Base-by-base conservation (phyloP, 2,888 invertebrate species). In the Lampropteryx suffumata region DNA sequence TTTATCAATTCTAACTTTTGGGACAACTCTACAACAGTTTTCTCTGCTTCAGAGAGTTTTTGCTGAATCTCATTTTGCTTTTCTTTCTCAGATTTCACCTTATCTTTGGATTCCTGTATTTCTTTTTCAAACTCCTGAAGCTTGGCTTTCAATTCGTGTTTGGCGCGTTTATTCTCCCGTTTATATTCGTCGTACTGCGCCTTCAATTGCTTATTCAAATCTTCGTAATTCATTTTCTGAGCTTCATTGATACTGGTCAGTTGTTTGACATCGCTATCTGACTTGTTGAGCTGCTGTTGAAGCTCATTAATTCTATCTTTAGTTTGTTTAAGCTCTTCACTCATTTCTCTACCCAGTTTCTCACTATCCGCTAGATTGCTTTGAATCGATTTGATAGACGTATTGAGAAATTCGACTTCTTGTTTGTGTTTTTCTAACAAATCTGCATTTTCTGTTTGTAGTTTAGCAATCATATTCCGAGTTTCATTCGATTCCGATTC, bases 51-150 rank as follows among this genome's bases (percentile, higher is more conserved):
- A 2, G 59, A 68, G 32, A 90, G 65, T 67, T 84, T 87, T 28
- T 71, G 65, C 66, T 85, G 80, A 9, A 91, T 59, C 48, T 80
- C 72, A 55, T 68, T 77, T 56, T 85, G 84, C 63, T 87, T 86
- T 50, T 80, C 78, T 50, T 78, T 72, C 70, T 90, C 89, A 30
- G 64, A 55, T 54, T 81, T 81, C 12, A 84, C 62, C 55, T 79
- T 84, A 32, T 81, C 81, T 70, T 81, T 89, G 36, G 84, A 79
- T 49, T 80, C 79, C 54, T 77, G 71, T 50, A 84, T 66, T 63
- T 83, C 76, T 60, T 83, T 85, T 53, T 90, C 85, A 48, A 82
- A 82, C 12, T 83, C 94, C 55, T 92, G 92, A 50, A 95, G 71
- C 67, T 92, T 93, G 13, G 82, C 73, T 61, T 89, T 80, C 1